Evolutionary conservation across 2,888 invertebrate genomes (phyloP).

Genomic region (Panopea generosa): DNA sequence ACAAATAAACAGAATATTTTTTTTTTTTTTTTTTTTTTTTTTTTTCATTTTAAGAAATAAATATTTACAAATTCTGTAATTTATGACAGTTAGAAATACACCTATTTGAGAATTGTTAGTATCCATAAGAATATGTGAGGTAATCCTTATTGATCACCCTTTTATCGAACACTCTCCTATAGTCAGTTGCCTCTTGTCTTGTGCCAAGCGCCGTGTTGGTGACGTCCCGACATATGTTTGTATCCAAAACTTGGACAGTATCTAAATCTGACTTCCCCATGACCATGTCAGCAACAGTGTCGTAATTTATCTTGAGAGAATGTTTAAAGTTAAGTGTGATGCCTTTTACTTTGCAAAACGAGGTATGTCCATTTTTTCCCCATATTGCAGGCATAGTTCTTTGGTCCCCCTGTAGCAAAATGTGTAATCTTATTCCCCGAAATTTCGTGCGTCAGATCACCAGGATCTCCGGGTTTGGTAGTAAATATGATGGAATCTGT

Average conservation of each 20-base stretch:
- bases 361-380: constrained; percentile 32
- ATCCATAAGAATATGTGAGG: constrained; percentile 3
- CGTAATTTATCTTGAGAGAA: constrained; percentile 57
- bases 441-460: constrained; percentile 83
- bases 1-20: no score
- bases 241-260: constrained; percentile 2
- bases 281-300: constrained; percentile 45
- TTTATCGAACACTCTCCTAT: constrained; percentile 7
- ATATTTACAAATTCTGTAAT: no score
- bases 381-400: constrained; percentile 78
- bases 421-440: constrained; percentile 37
- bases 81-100: no score
- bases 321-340: constrained; percentile 65
- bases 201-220: constrained; percentile 2
- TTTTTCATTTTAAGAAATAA: no score
- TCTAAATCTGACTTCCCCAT: constrained; percentile 1
- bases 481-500: constrained; percentile 50
- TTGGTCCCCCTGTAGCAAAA: constrained; percentile 82
- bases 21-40: no score
- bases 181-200: constrained; percentile 5
- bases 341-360: constrained; percentile 72
- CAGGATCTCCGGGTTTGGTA: constrained; percentile 54
- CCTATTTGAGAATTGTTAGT: no score
- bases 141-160: background rate
- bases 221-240: constrained; percentile 17